Base-by-base conservation (phyloP, 2,888 invertebrate genomes). In the Mechanitis mazaeus region DNA sequence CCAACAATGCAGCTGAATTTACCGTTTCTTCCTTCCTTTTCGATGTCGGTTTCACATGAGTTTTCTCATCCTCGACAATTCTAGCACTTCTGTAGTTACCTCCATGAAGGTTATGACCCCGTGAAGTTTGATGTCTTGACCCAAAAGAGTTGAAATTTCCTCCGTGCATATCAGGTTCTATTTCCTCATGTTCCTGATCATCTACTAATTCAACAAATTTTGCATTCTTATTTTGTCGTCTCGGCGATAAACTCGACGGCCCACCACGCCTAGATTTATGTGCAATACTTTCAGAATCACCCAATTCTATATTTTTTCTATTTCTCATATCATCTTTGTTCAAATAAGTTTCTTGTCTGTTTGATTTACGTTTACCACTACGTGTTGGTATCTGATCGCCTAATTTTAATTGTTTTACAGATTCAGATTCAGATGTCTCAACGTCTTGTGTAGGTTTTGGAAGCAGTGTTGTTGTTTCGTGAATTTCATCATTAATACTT, bases 51-150 rank as follows among this genome's bases (percentile, higher is more conserved):
- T 50, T 54, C 50, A 71, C 67, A 53, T 69, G 66, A 38, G 64
- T 63, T 20, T 69, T 63, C 11, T 77, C 72, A 31, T 69, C 66
- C 62, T 75, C 69, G 35, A 76, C 67, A 59, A 86, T 66, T 71
- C 82, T 84, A 45, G 80, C 85, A 64, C 82, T 85, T 66, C 79
- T 81, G 63, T 89, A 87, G 70, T 89, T 90, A 1, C 89, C 90
- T n/a, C 90, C 89, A 59, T 90, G 90, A 71, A 85, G 73, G n/a
- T 72, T 71, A 45, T 74, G 71, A 20, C 76, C 76, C 56, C 65
- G 64, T 28, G 50, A 50, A 28, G 28, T 71, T 72, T 57, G 72
- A 72, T 12, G 78, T 71, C 54, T 61, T 72, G 50, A 50, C 31
- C 69, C 74, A 63, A 78, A 78, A 0, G 80, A 67, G 68, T 75